Evolutionary conservation across 2,888 invertebrate genomes (phyloP), one percentile per base, ranked within the genome.

Genomic region (Mimas tiliae): DNA sequence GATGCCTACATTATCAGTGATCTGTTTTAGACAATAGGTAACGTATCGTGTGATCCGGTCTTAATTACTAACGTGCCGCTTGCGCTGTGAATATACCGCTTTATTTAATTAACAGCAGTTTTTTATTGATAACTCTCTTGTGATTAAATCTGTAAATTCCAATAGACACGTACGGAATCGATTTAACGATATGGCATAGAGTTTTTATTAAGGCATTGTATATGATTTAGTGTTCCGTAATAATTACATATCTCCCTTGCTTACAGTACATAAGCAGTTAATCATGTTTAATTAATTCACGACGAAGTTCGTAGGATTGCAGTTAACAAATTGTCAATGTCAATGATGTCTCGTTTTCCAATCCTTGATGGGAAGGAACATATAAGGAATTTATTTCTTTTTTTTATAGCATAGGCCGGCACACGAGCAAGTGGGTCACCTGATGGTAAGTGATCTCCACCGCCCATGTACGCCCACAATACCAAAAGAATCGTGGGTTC

Each of bases 41-140:
- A 78, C 81, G 74, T 81, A 84, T 82, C 83, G 86, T 88, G 87
- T 82, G 87, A 88, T 82, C 79, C 74, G 67, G 71, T 73, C 74
- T 83, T 84, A 86, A 85, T 84, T 83, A 80, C 75, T 70, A 67
- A 69, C 75, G 74, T 70, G 76, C 74, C 72, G 72, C 68, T 71
- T 68, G 64, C 67, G 78, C 70, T 81, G 83, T 84, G 81, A 84
- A 82, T 82, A 83, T 42, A 81, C 78, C 82, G 78, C 82, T 77
- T 74, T 79, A 80, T 84, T 84, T 86, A 87, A 87, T 88, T 84
- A 85, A 77, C 76, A 64, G 42, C 68, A 68, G 72, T 71, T 72
- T 73, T 82, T 76, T 58, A 42, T 58, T 58, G 42, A 58, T 42
- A 38, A 58, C 38, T 58, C 19, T 58, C 42, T 42, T 58, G 42